A percentile compares a stretch with the other conserved stretches of the same genome.
Conservation (phyloP, 2,113 vertebrate genomes). For the Mystacornis crossleyi region DNA sequence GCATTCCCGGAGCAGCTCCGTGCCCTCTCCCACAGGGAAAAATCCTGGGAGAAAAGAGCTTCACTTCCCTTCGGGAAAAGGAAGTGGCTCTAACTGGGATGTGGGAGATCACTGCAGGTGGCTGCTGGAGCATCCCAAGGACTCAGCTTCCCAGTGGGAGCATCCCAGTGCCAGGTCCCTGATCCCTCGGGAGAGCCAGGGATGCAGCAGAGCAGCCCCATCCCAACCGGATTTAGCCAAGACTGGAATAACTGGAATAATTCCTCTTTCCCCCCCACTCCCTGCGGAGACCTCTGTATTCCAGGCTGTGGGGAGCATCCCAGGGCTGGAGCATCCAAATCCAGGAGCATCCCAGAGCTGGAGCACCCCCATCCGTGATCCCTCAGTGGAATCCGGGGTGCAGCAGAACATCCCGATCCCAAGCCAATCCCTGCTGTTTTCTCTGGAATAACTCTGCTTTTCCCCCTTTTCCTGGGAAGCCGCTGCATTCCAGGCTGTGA, state of each 20-base stretch:
- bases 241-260: neutral
- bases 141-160: neutral
- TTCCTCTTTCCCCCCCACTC: neutral
- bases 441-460: neutral
- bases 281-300: neutral
- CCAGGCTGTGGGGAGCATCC: neutral
- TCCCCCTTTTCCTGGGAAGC: neutral
- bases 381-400: neutral
- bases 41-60: neutral
- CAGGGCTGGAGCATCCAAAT: neutral
- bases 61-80: neutral
- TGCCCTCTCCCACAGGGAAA: neutral
- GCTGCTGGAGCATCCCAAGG: neutral
- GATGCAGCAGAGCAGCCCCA: neutral
- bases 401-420: neutral
- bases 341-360: too few species aligned
- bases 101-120: fast-evolving
- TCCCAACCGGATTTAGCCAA: neutral
- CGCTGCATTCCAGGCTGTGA: neutral
- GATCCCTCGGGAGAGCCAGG: neutral
- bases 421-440: neutral
- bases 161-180: neutral
- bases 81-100: neutral
- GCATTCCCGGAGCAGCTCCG: fast-evolving
- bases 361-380: neutral